phyloP scores from a whole-genome alignment of 35 echinoderm and acorn worm species.

The Strongylocentrotus purpuratus region DNA sequence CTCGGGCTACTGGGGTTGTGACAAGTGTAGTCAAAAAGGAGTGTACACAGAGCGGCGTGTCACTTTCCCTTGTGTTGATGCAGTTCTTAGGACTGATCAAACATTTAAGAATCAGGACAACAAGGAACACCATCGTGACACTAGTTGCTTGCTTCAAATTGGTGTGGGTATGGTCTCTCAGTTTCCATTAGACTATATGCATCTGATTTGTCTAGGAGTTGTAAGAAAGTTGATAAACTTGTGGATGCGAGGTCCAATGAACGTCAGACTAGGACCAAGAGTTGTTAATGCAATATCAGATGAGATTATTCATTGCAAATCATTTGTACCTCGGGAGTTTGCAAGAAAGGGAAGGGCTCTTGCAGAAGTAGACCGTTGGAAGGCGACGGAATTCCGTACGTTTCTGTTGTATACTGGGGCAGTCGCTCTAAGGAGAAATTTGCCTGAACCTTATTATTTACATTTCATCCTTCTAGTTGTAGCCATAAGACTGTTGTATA shows the following conservation, averaged over 20 bases:
- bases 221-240: slow-evolving; percentile 60
- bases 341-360: slow-evolving; percentile 60
- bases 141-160: slow-evolving; percentile 8
- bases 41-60: slow-evolving; percentile 48
- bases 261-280: not conserved
- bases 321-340: slow-evolving; percentile 71
- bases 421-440: slow-evolving; percentile 46
- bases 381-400: slow-evolving; percentile 68
- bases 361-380: slow-evolving; percentile 62
- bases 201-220: slow-evolving; percentile 71
- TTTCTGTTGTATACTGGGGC: slow-evolving; percentile 77
- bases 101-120: slow-evolving; percentile 49
- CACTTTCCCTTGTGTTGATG: slow-evolving; percentile 60
- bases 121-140: slow-evolving; percentile 59
- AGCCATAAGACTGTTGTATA: slow-evolving; percentile 64
- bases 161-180: slow-evolving; percentile 58
- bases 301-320: slow-evolving; percentile 43
- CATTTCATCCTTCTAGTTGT: slow-evolving; percentile 67
- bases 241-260: slow-evolving; percentile 70
- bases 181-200: slow-evolving; percentile 86
- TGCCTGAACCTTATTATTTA: slow-evolving; percentile 45
- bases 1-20: slow-evolving; percentile 73
- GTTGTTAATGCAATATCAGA: slow-evolving; percentile 54
- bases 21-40: slow-evolving; percentile 61
- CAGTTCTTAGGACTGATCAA: slow-evolving; percentile 56